Base-by-base conservation (phyloP, 2,113 vertebrate genomes). In the Greenwoodochromis staneri region DNA sequence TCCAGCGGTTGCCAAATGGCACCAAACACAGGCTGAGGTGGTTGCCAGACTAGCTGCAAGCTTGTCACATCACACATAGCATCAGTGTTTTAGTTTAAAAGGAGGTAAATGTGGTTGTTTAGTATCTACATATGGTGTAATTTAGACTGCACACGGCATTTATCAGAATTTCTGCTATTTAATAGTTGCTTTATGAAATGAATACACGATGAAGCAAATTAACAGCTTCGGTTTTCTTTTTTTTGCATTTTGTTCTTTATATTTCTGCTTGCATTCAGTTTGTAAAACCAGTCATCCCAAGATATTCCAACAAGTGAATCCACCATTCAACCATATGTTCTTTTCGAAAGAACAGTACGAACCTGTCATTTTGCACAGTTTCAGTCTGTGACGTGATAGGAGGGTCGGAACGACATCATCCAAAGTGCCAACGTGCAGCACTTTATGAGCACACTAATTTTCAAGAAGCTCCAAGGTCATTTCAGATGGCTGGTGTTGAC, bases 1-100 rank as follows among this genome's bases (percentile, higher is more conserved):
- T 95, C 94, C 94, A 92, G 92, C n/a, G 21, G 90, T 94, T 95
- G 95, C 95, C 95, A 95, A 94, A 93, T 94, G 93, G 94, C 95
- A 94, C 91, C 89, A 88, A 94, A 90, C 85, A 54, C 85, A 88
- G 69, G 45, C 80, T 92, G 89, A 93, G 92, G 13, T 66, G 85
- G 89, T 85, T 90, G 86, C 88, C 92, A 90, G 85, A 80, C 54
- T 82, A 76, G 69, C 88, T 90, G 88, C 76, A 71, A 93, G 94
- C 86, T 87, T 90, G 88, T 94, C 88, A 87, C 55, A 88, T 73
- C 90, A 89, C 89, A 92, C 85, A 93, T 88, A 90, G 90, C 90
- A 87, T 69, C 69, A 78, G 83, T 91, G 38, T 88, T 94, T 90
- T 85, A 31, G 86, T 89, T 91, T 90, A 85, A 90, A 90, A 91